Evolutionary conservation across 2,113 vertebrate species (phyloP).

Genomic region (Apteryx owenii): DNA sequence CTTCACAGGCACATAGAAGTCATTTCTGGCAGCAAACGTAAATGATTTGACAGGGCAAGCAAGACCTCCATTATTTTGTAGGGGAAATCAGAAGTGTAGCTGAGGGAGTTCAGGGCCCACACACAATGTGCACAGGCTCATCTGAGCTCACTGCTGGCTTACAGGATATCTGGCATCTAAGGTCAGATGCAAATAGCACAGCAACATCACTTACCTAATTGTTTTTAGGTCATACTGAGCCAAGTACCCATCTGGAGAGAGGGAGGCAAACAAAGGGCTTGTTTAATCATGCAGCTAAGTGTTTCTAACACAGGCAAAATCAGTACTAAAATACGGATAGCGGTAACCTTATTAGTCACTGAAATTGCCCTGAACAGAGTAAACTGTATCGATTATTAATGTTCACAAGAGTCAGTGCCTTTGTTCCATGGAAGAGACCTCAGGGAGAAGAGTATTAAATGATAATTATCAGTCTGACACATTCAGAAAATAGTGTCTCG

Average conservation of each 20-base stretch:
- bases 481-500: conserved; percentile 1
- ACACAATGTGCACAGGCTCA: background rate
- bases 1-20: background rate
- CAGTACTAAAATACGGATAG: background rate
- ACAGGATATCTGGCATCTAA: conserved; percentile 14
- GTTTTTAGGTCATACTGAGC: conserved; percentile 36
- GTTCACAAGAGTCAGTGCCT: background rate
- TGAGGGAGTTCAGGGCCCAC: background rate
- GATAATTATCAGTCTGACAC: background rate
- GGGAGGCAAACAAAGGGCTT: conserved; percentile 21
- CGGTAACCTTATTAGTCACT: conserved; percentile 33
- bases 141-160: conserved; percentile 15
- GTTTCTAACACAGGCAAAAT: background rate
- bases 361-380: conserved; percentile 16
- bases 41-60: conserved; percentile 14
- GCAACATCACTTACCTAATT: conserved; percentile 44
- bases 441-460: conserved; percentile 8
- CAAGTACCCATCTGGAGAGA: conserved; percentile 52
- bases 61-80: background rate
- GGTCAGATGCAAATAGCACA: conserved; percentile 48
- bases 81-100: background rate
- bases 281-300: conserved; percentile 38
- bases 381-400: background rate
- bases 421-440: background rate
- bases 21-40: background rate